phyloP scores from a whole-genome alignment of 2,888 invertebrate species.

The Chrysodeixis includens region DNA sequence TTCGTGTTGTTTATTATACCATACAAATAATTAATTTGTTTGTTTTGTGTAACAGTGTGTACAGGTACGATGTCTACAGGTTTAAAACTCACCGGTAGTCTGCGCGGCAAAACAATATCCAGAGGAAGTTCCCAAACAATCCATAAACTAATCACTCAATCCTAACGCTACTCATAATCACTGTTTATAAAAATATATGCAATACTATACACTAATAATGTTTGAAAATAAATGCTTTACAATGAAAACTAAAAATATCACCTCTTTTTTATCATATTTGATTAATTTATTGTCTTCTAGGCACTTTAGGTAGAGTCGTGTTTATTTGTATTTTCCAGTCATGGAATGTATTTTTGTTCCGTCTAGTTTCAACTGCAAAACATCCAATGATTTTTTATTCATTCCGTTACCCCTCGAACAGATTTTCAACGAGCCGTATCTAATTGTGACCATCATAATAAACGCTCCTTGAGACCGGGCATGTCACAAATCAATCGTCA shows the following conservation, averaged over 20 bases:
- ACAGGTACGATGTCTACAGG: not conserved
- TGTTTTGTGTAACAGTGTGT: not conserved
- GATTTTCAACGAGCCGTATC: conserved; percentile 80
- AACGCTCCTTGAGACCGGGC: conserved; percentile 76
- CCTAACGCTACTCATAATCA: conserved; percentile 51
- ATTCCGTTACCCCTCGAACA: conserved; percentile 80
- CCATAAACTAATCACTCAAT: conserved; percentile 56
- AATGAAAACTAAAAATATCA: conserved; percentile 64
- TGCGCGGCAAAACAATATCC: conserved; percentile 48
- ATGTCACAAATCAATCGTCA: conserved; percentile 83
- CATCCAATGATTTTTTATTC: conserved; percentile 79
- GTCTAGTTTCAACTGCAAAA: conserved; percentile 75
- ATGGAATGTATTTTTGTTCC: conserved; percentile 70
- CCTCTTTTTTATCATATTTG: conserved; percentile 78
- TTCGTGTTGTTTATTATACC: not conserved
- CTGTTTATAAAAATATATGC: conserved; percentile 54
- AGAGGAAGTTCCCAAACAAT: conserved; percentile 51
- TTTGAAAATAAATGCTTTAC: conserved; percentile 55
- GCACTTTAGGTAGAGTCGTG: conserved; percentile 51
- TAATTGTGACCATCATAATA: conserved; percentile 87
- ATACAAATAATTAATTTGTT: not conserved
- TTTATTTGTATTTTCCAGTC: conserved; percentile 72
- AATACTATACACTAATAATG: conserved; percentile 35
- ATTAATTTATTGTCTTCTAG: conserved; percentile 65
- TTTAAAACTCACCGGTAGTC: conserved; percentile 56